A percentile compares a stretch with the other conserved stretches of the same genome.
Conservation (phyloP, 2,113 vertebrate species). For the Pelmatolapia mariae region DNA sequence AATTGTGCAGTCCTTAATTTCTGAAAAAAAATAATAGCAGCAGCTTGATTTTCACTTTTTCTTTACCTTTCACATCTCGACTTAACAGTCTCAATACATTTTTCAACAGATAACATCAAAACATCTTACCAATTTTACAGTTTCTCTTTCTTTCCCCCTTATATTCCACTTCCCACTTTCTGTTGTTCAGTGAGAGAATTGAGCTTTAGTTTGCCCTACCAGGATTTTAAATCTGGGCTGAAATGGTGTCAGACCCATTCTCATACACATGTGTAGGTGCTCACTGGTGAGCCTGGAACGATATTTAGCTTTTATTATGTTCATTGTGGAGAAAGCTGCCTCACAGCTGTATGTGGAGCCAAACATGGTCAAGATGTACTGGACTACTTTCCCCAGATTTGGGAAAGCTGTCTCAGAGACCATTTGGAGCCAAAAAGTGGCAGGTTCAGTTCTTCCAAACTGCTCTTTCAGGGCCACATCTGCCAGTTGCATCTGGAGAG, state of each 20-base stretch:
- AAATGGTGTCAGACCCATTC: neutral
- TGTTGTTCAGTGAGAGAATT: neutral
- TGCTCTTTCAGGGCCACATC: neutral
- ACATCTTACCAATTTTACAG: no score
- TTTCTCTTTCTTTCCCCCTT: no score
- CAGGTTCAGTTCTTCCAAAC: neutral
- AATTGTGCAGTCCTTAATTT: no score
- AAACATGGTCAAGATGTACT: neutral
- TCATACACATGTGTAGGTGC: fast-evolving
- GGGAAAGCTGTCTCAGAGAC: neutral
- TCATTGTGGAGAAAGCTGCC: neutral
- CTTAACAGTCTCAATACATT: no score
- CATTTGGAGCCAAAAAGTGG: neutral
- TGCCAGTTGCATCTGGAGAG: neutral
- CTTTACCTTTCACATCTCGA: no score
- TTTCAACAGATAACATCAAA: no score
- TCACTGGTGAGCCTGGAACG: neutral
- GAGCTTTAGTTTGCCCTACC: fast-evolving
- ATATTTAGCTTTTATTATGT: neutral
- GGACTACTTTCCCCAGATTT: neutral
- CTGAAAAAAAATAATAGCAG: no score
- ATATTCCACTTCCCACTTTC: no score
- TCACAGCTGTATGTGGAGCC: neutral
- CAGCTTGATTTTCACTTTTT: no score
- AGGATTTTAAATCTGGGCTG: fast-evolving